Conservation (phyloP, 2,888 invertebrate genomes). For the Caenorhabditis macrosperma region DNA sequence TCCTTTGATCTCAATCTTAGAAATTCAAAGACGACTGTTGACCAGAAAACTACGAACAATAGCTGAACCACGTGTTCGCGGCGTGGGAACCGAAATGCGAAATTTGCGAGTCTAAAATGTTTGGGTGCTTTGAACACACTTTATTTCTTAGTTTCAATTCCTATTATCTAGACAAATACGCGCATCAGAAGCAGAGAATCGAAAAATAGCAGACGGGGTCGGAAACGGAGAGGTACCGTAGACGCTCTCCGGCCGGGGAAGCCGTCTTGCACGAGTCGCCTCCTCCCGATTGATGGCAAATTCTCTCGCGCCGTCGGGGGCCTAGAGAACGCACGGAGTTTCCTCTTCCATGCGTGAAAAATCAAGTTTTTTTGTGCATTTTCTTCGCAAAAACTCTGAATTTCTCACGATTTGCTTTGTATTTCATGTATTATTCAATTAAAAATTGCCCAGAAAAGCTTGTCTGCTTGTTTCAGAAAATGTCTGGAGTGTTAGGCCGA, state of each 20-base stretch:
- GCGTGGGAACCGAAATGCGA: neutral
- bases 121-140: too few species aligned
- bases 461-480: constrained; percentile 28
- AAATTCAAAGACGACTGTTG: neutral
- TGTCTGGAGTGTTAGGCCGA: constrained; percentile 49
- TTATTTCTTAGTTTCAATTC: too few species aligned
- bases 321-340: neutral
- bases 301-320: neutral
- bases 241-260: constrained; percentile 11
- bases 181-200: neutral
- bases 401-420: neutral
- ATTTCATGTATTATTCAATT: neutral
- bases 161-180: too few species aligned
- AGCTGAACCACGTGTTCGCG: neutral
- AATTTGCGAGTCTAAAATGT: neutral
- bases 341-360: neutral
- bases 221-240: constrained; percentile 17
- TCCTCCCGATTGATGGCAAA: neutral
- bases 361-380: neutral
- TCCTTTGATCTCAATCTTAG: neutral
- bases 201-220: neutral
- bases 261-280: constrained; percentile 20
- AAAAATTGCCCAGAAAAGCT: neutral
- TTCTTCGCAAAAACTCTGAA: neutral
- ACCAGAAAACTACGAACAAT: constrained; percentile 4